Percentiles rank a stretch among this genome's conserved stretches.
Conservation (phyloP, 2,888 invertebrate genomes). For the Disparrhopalites patrizii region DNA sequence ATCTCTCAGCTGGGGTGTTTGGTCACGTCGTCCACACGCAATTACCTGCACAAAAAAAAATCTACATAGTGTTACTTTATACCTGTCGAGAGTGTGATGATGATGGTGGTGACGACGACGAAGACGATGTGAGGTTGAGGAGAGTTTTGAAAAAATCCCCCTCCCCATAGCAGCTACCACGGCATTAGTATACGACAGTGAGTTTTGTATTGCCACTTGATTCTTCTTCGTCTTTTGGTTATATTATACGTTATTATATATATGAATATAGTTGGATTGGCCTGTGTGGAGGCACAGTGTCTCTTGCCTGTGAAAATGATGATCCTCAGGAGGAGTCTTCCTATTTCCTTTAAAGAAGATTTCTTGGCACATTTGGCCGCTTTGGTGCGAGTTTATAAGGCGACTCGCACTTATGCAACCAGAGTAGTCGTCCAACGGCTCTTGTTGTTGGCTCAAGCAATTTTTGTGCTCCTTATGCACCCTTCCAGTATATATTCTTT, state of each 20-base stretch:
- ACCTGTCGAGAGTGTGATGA: no score
- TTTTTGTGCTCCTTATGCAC: conserved; percentile 24
- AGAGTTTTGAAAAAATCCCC: not conserved
- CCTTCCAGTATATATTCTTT: conserved; percentile 10
- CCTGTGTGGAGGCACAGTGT: conserved; percentile 10
- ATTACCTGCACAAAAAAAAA: no score
- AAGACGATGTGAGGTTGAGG: not conserved
- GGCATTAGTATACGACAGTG: conserved; percentile 1
- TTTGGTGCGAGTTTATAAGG: conserved; percentile 31
- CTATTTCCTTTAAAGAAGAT: conserved; percentile 31
- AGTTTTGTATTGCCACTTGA: not conserved
- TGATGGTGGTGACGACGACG: not conserved
- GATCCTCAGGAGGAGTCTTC: conserved; percentile 25
- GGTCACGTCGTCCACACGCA: no score
- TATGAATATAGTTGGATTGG: not conserved
- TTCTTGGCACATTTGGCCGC: conserved; percentile 23
- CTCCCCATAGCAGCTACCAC: not conserved
- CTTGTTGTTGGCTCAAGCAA: conserved; percentile 25
- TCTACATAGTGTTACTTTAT: no score
- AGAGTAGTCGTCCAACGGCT: conserved; percentile 32
- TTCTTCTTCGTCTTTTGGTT: not conserved
- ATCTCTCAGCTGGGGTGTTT: no score
- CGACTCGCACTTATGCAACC: conserved; percentile 31
- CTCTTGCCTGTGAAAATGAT: conserved; percentile 14
- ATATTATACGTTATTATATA: not conserved